These are phyloP conservation scores for Spondyliosoma cantharus DNA, from an alignment of 2,797 vertebrate genomes.

Conservation along the genomic window DNA sequence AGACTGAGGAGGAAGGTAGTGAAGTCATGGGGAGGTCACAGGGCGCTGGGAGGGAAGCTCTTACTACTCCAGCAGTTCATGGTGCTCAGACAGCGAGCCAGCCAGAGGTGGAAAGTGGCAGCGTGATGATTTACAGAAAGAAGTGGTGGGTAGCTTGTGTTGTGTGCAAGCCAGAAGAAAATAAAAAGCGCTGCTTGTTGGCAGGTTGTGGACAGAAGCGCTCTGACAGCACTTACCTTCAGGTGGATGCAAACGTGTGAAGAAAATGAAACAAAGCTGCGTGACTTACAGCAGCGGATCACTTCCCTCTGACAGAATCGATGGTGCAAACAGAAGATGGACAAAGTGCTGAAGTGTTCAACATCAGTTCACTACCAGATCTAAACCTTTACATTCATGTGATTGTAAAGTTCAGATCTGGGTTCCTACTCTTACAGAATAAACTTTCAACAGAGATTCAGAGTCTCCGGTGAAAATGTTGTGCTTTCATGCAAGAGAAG, in stretches of 20 bases:
- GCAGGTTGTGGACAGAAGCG: constrained; percentile 1
- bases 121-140: constrained; percentile 22
- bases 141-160: neutral
- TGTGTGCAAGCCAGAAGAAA: constrained; percentile 7
- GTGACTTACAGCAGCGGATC: neutral
- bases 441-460: neutral
- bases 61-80: neutral
- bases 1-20: constrained; percentile 74
- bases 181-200: neutral
- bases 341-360: neutral
- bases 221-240: constrained; percentile 21
- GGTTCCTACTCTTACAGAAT: neutral
- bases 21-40: constrained; percentile 20
- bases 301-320: neutral
- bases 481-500: neutral
- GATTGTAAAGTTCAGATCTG: neutral
- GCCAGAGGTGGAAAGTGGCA: constrained; percentile 20
- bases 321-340: neutral
- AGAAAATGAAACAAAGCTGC: neutral
- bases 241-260: constrained; percentile 19
- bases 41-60: neutral
- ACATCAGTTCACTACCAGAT: neutral
- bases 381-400: neutral
- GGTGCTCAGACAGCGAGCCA: neutral
- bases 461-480: neutral